phyloP scores from a whole-genome alignment of 2,888 invertebrate species.

The Gasteruption jaculator region DNA sequence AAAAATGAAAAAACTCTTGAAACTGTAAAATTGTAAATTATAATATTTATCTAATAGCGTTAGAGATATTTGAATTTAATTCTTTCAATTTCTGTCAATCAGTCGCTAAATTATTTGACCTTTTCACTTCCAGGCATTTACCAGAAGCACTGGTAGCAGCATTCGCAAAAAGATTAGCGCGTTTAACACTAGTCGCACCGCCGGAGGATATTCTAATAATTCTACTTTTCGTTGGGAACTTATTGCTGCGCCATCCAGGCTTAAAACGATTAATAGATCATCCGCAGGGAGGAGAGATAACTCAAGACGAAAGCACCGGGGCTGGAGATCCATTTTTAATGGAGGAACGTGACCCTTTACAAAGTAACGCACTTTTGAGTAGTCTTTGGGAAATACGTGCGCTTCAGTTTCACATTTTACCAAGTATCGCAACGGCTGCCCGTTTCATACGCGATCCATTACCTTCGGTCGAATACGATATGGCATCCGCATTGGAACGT shows the following conservation, averaged over 20 bases:
- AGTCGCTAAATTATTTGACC: too few species aligned
- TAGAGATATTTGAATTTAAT: too few species aligned
- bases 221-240: constrained; percentile 78
- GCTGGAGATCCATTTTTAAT: constrained; percentile 77
- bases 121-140: constrained; percentile 64
- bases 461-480: constrained; percentile 66
- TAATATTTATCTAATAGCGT: background rate
- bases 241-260: constrained; percentile 80
- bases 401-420: constrained; percentile 69
- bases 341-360: constrained; percentile 74
- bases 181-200: constrained; percentile 79
- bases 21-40: background rate
- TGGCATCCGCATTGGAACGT: constrained; percentile 63
- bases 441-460: constrained; percentile 65
- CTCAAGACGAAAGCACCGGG: constrained; percentile 33
- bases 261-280: constrained; percentile 65
- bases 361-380: constrained; percentile 79
- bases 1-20: constrained; percentile 1
- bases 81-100: background rate
- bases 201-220: constrained; percentile 74
- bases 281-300: constrained; percentile 48
- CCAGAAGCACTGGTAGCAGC: constrained; percentile 89
- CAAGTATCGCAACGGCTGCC: constrained; percentile 70
- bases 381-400: constrained; percentile 90
- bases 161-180: constrained; percentile 83